Evolutionary conservation across 2,888 invertebrate species (phyloP).

Genomic region (Oxycera nigricornis): DNA sequence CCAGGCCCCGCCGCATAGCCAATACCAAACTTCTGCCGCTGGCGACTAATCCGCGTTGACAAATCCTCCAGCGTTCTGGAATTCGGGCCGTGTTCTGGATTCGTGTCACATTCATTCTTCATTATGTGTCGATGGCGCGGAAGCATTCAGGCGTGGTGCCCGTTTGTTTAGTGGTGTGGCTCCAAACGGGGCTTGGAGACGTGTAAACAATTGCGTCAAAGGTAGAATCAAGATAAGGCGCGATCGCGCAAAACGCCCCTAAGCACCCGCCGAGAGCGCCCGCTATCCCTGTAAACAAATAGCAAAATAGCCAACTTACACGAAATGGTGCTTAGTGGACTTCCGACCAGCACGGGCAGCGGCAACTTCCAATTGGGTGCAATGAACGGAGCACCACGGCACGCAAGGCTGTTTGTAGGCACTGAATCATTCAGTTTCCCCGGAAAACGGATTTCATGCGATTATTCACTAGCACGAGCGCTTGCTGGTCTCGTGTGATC

Average conservation of each 20-base stretch:
- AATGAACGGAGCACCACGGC: conserved; percentile 19
- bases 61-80: neutral
- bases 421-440: conserved; percentile 13
- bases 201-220: conserved; percentile 1
- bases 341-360: neutral
- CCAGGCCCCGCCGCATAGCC: neutral
- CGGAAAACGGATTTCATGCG: neutral
- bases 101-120: neutral
- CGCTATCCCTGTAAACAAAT: neutral
- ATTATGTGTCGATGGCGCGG: neutral
- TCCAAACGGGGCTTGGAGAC: neutral
- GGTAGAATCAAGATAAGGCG: neutral
- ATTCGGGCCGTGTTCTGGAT: neutral
- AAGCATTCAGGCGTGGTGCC: neutral
- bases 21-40: neutral
- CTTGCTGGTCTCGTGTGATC: neutral
- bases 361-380: conserved; percentile 17
- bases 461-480: neutral
- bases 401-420: conserved; percentile 14
- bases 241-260: conserved; percentile 3
- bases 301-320: neutral
- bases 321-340: neutral
- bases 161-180: neutral
- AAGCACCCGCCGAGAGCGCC: neutral
- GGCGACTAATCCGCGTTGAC: neutral